phyloP scores from a whole-genome alignment of 2,113 vertebrate species.

The Odontophorus gujanensis region DNA sequence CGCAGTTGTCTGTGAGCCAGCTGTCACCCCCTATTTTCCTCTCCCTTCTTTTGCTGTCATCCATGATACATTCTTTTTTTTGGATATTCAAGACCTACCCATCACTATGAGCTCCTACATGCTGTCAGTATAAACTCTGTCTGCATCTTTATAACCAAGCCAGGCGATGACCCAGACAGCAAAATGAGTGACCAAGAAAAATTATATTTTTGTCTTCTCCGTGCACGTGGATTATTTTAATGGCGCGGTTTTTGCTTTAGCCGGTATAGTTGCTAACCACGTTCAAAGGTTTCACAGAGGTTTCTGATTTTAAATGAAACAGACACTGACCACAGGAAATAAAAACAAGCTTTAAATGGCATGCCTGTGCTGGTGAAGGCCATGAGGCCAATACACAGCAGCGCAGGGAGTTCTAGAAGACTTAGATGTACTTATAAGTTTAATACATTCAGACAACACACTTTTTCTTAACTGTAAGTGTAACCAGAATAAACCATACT shows the following conservation, averaged over 20 bases:
- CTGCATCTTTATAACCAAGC: neutral
- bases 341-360: neutral
- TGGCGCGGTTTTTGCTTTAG: neutral
- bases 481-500: neutral
- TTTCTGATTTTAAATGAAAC: neutral
- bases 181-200: neutral
- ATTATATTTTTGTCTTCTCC: neutral
- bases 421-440: neutral
- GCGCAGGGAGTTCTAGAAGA: neutral
- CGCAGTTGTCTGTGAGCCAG: neutral
- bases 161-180: neutral
- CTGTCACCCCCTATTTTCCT: neutral
- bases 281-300: neutral
- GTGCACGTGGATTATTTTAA: neutral
- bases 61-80: neutral
- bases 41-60: neutral
- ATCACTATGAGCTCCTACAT: rapidly evolving
- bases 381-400: neutral
- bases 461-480: neutral
- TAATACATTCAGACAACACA: neutral
- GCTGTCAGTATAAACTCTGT: neutral
- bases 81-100: neutral
- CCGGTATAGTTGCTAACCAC: neutral
- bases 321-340: neutral
- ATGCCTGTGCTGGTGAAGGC: neutral